Base-by-base conservation (phyloP, 2,888 invertebrate genomes). In the Tenthredo mesomela region DNA sequence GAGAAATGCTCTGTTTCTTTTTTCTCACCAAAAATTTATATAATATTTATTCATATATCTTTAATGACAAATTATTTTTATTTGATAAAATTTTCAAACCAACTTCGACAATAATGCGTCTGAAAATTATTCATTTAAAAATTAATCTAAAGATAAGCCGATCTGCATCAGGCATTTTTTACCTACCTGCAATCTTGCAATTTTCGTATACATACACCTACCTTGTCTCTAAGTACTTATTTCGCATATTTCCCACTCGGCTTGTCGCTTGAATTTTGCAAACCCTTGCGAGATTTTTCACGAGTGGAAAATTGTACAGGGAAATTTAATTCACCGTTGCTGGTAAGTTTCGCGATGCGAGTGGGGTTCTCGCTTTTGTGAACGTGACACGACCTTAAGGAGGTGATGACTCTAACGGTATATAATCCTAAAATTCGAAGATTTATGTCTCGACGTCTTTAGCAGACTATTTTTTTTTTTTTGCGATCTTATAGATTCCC, bases 211-310 rank as follows among this genome's bases (percentile, higher is more conserved):
- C 33, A 29, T 67, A 29, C 67, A 29, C 67, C 15, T 67, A 67
- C 67, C 33, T 12, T 33, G 18, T 12, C 4, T 15, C 33, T 7
- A 33, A 33, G 67, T 33, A 33, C 67, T 25, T 33, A 33, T 67
- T 67, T 67, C 67, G 67, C 33, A 67, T 67, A 67, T 67, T 67
- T 43, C 4, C n/a, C 43, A 40, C 37, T 73, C 43, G 71, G n/a
- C 12, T 73, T n/a, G 9, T 73, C 71, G 21, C 43, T 73, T 43
- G 43, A 73, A 73, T 73, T 40, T 43, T 73, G 71, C 71, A 40
- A 73, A 73, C 71, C 43, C 43, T 43, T 15, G 71, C 71, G 71
- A 4, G 40, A 43, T 73, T 73, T 73, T 73, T 73, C n/a, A 73
- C 40, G 29, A 43, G 71, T 73, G 71, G 37, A n/a, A 43, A 73